Base-by-base conservation (phyloP, 2,888 invertebrate species). In the Stictocephala bisonia region DNA sequence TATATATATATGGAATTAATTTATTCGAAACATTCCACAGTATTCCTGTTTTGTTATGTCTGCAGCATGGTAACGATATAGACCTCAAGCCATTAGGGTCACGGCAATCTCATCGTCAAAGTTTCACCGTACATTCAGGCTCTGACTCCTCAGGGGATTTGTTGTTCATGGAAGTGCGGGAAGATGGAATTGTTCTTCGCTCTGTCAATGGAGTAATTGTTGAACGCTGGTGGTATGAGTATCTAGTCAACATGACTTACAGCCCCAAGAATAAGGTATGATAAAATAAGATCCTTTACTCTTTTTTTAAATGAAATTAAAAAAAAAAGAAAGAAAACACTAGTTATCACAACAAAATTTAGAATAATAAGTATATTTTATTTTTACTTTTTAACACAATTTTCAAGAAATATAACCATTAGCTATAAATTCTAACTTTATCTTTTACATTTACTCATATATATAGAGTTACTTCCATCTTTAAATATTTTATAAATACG, bases 191-290 rank as follows among this genome's bases (percentile, higher is more conserved):
- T 68, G 93, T 95, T 9, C 85, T 96, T 78, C 87, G 95, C 35
- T 75, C 78, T 0, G 90, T 91, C 1, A 90, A 90, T 84, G 96
- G 96, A 24, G 92, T 94, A 0, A 95, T 96, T 84, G 90, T 94
- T 48, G 95, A 96, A 81, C 88, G 98, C 50, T 99, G 99, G 99
- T 99, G 99, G 99, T 99, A 95, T 85, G 99, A 99, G 84, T 88
- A 98, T 70, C 87, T 99, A 69, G 97, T 99, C 69, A 99, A 99
- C 84, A 99, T 99, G 97, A 99, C 99, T 0, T 99, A 97, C 85
- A 97, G 98, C 79, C 99, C 99, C 0, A 99, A 99, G 85, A 99
- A 97, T 81, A 94, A 95, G 85, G 78, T 78, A 15, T 20, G 11
- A 35, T 35, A n/a, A n/a, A n/a, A n/a, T n/a, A n/a, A n/a, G n/a